Evolutionary conservation across 2,888 invertebrate genomes (phyloP), one percentile per base, ranked within the genome.

Genomic region (Autographa pulchrina): DNA sequence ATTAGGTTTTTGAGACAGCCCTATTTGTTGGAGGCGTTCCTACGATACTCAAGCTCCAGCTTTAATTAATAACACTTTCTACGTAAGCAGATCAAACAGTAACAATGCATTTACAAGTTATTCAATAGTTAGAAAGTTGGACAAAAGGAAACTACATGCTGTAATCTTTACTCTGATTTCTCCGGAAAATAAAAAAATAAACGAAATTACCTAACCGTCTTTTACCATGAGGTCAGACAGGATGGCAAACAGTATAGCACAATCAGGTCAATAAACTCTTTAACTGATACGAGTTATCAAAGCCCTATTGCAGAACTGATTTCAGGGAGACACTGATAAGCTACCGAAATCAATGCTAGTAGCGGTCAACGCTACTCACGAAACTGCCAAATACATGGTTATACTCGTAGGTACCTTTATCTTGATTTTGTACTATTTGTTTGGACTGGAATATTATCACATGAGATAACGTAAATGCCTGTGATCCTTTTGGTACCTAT

Each of bases 41-140:
- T 68, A 16, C 25, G 7, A 9, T 62, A 73, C 48, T 54, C 58
- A 62, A 52, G 54, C 54, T 20, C 25, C 54, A 63, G 70, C 58
- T 59, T 72, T 75, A 54, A 72, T 70, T 71, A 73, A 68, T 70
- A 66, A 63, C 70, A 62, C 83, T 76, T 74, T 81, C 78, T 78
- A 68, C 58, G 7, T 38, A 67, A 32, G 48, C 35, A 60, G 54
- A 56, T 56, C 54, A 56, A 56, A 25, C 4, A 25, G 13, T 11
- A 56, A 20, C 13, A 56, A 20, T 56, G 11, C 20, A n/a, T 48
- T 48, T n/a, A n/a, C n/a, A 48, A 48, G 48, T 48, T 48, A 16
- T n/a, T n/a, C 5, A 16, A n/a, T 48, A 38, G 11, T 11, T 38
- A 48, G 48, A 48, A 48, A 48, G 48, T 48, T n/a, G n/a, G 43